Base-by-base conservation (phyloP, 2,888 invertebrate genomes). In the Noctua fimbriata region DNA sequence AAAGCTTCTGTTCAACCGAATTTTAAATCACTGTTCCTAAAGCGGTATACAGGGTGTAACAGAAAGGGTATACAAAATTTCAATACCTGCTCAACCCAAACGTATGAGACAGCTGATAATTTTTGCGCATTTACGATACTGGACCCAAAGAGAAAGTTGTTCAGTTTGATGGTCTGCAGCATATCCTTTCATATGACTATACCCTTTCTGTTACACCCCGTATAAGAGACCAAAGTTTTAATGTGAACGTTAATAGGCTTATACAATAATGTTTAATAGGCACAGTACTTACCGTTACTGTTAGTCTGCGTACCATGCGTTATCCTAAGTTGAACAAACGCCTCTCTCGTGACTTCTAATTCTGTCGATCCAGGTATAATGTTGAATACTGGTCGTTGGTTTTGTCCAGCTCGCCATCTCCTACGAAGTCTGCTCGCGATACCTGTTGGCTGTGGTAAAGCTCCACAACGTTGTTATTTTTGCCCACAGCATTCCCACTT, bases 1-100 rank as follows among this genome's bases (percentile, higher is more conserved):
- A 16, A 69, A 79, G 52, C 58, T 73, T 24, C 24, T n/a, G 41
- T n/a, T 24, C 66, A 7, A 41, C 36, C 66, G 14, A 66, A 41
- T 41, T 41, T 41, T n/a, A 41, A 41, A 66, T 41, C 14, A 66
- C 12, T 41, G 14, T 41, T 66, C 41, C 1, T 66, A 41, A 41
- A 65, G 28, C 65, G 6, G 36, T 6, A 24, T 41, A 36, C 36
- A 36, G 36, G 32, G 36, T 36, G 36, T 36, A 36, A 36, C 36
- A 36, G 36, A 36, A 36, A 36, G 36, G 36, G 36, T 36, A 36
- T 36, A 36, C 32, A 36, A 36, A 36, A 36, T 36, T 36, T 36
- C 32, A 36, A 36, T 36, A 36, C 32, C 32, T 36, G 3, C 32
- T 36, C 32, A 3, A 3, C 32, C 32, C 32, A 36, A 36, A 36